A percentile compares a stretch with the other conserved stretches of the same genome.
Evolutionary conservation across 2,113 vertebrate genomes (phyloP).

Genomic region (Larimichthys polyactis): DNA sequence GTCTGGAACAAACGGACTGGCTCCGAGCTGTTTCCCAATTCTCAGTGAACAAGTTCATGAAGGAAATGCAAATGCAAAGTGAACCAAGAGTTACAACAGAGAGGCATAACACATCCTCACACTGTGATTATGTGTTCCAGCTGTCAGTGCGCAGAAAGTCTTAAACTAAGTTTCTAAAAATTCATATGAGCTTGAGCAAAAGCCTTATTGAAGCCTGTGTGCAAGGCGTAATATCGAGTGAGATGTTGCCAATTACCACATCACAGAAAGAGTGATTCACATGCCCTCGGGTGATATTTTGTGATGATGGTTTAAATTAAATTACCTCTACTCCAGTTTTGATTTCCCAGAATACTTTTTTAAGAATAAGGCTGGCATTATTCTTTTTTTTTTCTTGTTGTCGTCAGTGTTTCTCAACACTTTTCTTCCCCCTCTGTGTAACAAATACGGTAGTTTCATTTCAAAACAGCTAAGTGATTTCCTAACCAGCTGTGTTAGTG

Average conservation of each 20-base stretch:
- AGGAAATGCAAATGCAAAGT: neutral
- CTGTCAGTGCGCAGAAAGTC: neutral
- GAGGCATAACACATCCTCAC: neutral
- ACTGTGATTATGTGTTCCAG: neutral
- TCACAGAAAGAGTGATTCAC: neutral
- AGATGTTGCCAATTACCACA: neutral
- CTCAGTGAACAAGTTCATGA: conserved; percentile 3
- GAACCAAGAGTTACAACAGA: neutral
- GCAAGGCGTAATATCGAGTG: neutral
- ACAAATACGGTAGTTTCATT: neutral
- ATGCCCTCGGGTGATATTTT: neutral
- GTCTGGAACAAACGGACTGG: conserved; percentile 49
- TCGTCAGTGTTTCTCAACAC: neutral
- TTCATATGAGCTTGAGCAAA: neutral
- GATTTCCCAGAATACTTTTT: neutral
- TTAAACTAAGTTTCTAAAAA: neutral
- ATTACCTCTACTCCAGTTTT: neutral
- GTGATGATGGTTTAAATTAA: neutral
- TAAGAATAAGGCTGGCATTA: neutral
- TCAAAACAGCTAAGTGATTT: neutral
- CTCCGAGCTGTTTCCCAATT: neutral
- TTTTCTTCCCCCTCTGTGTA: neutral
- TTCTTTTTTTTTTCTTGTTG: neutral
- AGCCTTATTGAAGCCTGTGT: neutral
- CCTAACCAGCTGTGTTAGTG: neutral